A percentile compares a stretch with the other conserved stretches of the same genome.
Evolutionary conservation across 2,113 vertebrate species (phyloP).

Genomic region (Lipotes vexillifer): DNA sequence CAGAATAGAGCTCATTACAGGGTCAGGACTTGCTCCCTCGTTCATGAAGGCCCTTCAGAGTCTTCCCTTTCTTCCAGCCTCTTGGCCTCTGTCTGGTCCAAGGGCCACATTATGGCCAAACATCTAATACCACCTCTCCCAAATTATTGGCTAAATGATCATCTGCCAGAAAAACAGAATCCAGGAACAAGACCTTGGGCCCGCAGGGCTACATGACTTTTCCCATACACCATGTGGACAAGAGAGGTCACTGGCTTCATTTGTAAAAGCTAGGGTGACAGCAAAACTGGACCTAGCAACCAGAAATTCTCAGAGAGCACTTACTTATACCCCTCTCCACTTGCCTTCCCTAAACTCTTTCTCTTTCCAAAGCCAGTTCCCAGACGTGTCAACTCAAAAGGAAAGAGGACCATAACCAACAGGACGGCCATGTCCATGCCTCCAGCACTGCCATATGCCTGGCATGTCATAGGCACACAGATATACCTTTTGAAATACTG

Average conservation of each 20-base stretch:
- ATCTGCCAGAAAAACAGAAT: constrained; percentile 14
- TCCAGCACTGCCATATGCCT: neutral
- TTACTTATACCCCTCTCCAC: neutral
- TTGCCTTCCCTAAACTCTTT: neutral
- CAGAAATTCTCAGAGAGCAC: neutral
- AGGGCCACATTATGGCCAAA: constrained; percentile 21
- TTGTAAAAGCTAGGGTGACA: neutral
- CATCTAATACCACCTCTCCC: neutral
- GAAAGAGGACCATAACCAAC: neutral
- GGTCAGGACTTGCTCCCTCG: neutral
- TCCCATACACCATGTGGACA: neutral
- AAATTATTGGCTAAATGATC: neutral
- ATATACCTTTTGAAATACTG: neutral
- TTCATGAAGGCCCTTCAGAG: neutral
- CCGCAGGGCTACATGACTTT: neutral
- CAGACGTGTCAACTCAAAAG: neutral
- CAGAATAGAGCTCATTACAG: neutral
- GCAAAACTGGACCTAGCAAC: neutral
- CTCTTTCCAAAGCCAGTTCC: neutral
- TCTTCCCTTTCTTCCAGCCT: neutral
- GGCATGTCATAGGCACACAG: neutral
- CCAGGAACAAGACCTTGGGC: neutral
- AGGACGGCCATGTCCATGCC: rapidly evolving
- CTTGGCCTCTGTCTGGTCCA: neutral
- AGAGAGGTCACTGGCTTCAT: neutral